Evolutionary conservation across 53 echinoderm and acorn worm genomes (phyloP), one percentile per base, ranked within the genome.

Genomic region (Luidia sarsii): DNA sequence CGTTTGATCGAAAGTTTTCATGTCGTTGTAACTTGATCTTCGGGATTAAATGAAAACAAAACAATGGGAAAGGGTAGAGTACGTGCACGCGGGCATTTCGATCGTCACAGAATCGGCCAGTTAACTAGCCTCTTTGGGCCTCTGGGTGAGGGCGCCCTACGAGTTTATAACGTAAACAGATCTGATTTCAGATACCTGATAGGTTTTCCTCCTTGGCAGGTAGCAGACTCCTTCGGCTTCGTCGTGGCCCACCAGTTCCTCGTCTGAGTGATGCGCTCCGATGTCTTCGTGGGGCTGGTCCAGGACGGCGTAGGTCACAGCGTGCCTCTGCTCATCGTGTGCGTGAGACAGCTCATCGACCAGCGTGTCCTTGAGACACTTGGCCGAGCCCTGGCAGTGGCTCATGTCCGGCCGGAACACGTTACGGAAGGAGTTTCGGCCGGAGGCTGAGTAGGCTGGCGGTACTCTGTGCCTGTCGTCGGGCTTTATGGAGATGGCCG

Each of bases 341-440:
- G 77, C 30, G 38, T 84, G 72, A 0, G 84, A 73, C 14, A 84
- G 38, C 52, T 91, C 83, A 18, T 29, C 46, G 10, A 87, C 64
- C 27, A 91, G 51, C 1, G 87, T 86, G 43, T 82, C 57, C 28
- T 82, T 63, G 9, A 94, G 63, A 57, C 84, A 80, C 57, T 75
- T 83, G 18, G 94, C 94, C 2, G 97, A 93, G 24, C 89, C 90
- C 80, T 91, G 83, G 62, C 97, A 92, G 80, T 91, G 83, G 3
- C 89, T 93, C 83, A 97, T 81, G 69, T 97, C 97, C 4, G 97
- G 97, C 25, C 89, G 90, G 82, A 97, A 97, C 75, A 97, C 65
- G 50, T 93, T 91, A 37, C 97, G 85, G 85, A 97, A 97, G 25
- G 96, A 96, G 73, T 96, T 96, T 22, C 93, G 81, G 11, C 71